These are phyloP conservation scores for Cyrtorhinus lividipennis DNA, from an alignment of 1,140 invertebrate genomes.

Conservation along the genomic window DNA sequence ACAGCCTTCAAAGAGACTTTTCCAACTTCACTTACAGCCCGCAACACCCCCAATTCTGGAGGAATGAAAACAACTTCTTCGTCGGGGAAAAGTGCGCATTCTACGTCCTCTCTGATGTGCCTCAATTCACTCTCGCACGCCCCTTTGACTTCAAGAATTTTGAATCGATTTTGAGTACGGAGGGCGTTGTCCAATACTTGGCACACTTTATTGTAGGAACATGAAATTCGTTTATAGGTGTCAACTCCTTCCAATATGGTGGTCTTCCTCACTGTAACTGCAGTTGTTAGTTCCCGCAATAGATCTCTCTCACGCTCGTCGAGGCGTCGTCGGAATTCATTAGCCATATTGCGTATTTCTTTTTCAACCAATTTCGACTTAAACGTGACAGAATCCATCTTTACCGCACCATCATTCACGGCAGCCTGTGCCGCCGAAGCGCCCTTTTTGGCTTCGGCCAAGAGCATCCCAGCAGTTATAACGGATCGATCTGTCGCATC, in stretches of 20 bases:
- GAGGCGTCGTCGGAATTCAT: slow-evolving; percentile 45
- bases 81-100: slow-evolving; percentile 37
- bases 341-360: slow-evolving; percentile 51
- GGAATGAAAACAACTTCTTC: slow-evolving; percentile 39
- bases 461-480: slow-evolving; percentile 31
- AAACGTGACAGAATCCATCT: slow-evolving; percentile 49
- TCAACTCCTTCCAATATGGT: slow-evolving; percentile 56
- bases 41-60: slow-evolving; percentile 36
- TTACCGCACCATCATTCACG: slow-evolving; percentile 43
- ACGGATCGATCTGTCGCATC: slow-evolving; percentile 47
- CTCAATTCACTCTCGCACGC: slow-evolving; percentile 54
- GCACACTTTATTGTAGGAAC: slow-evolving; percentile 45
- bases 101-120: slow-evolving; percentile 39
- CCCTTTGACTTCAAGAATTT: slow-evolving; percentile 53
- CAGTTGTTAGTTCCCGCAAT: slow-evolving; percentile 56
- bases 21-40: slow-evolving; percentile 36
- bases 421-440: slow-evolving; percentile 35
- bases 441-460: slow-evolving; percentile 35
- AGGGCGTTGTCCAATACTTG: slow-evolving; percentile 47
- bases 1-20: slow-evolving; percentile 32
- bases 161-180: slow-evolving; percentile 40
- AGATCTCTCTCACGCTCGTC: slow-evolving; percentile 67
- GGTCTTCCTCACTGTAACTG: slow-evolving; percentile 53
- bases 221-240: slow-evolving; percentile 44
- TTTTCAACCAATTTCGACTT: slow-evolving; percentile 48